Percentiles rank a stretch among this genome's conserved stretches.
Conservation (phyloP, 2,797 vertebrate species). For the Harpagifer antarcticus region DNA sequence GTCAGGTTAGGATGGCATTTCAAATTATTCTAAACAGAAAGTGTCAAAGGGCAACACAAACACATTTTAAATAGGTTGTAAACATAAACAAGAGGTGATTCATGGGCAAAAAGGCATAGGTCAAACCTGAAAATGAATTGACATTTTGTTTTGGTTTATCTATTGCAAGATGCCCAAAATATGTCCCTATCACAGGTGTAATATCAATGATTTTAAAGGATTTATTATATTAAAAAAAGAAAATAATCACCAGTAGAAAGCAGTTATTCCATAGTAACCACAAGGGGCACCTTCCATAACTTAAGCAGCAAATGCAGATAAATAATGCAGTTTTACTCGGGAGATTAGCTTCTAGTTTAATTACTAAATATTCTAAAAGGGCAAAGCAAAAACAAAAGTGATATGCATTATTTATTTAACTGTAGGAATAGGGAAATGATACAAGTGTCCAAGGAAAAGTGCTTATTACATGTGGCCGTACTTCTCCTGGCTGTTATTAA, state of each 20-base stretch:
- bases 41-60: slow-evolving; percentile 24
- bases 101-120: slow-evolving; percentile 13
- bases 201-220: slow-evolving; percentile 25
- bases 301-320: slow-evolving; percentile 61
- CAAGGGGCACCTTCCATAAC: slow-evolving; percentile 42
- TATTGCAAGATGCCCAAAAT: slow-evolving; percentile 40
- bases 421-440: slow-evolving; percentile 53
- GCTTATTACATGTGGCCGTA: slow-evolving; percentile 65
- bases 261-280: slow-evolving; percentile 40
- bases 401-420: slow-evolving; percentile 51
- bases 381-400: slow-evolving; percentile 48
- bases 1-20: slow-evolving; percentile 37
- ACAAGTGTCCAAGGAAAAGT: slow-evolving; percentile 72
- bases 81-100: slow-evolving; percentile 39
- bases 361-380: slow-evolving; percentile 51
- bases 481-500: slow-evolving; percentile 64
- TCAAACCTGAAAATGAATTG: slow-evolving; percentile 37
- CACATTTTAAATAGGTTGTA: slow-evolving; percentile 27
- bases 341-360: slow-evolving; percentile 38
- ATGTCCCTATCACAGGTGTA: slow-evolving; percentile 18
- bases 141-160: slow-evolving; percentile 53
- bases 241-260: slow-evolving; percentile 13
- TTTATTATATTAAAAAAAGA: slow-evolving; percentile 11
- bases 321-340: slow-evolving; percentile 38
- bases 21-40: slow-evolving; percentile 22